Percentiles rank a stretch among this genome's conserved stretches.
phyloP scores from a whole-genome alignment of 2,888 invertebrate species.

The Dryocosmus kuriphilus region DNA sequence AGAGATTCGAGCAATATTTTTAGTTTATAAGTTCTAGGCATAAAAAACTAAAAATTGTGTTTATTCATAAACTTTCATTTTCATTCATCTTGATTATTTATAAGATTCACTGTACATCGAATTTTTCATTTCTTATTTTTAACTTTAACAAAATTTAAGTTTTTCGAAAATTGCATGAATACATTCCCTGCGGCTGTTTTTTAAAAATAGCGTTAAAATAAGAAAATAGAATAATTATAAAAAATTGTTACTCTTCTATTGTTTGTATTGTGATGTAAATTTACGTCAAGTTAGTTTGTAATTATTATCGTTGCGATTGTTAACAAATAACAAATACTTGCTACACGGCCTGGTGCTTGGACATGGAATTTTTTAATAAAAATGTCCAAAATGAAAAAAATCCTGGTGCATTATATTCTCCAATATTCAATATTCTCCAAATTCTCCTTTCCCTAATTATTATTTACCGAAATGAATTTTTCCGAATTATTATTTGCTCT shows the following conservation, averaged over 20 bases:
- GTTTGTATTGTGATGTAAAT: background rate
- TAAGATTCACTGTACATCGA: constrained; percentile 35
- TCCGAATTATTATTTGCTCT: too few relatives aligned
- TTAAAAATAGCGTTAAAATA: too few relatives aligned
- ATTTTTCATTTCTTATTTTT: constrained; percentile 22
- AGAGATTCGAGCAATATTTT: background rate
- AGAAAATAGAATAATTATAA: constrained; percentile 14
- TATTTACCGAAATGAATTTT: too few relatives aligned
- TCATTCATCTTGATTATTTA: constrained; percentile 33
- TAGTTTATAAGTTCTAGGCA: background rate
- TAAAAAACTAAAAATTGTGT: background rate
- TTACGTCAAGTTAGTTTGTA: background rate
- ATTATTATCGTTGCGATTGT: background rate
- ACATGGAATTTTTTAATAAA: background rate
- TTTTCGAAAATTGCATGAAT: constrained; percentile 18
- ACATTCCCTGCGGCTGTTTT: constrained; percentile 37
- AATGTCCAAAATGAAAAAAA: background rate
- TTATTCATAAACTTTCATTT: constrained; percentile 1
- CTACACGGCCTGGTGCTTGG: background rate
- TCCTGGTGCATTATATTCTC: background rate
- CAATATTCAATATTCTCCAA: too few relatives aligned
- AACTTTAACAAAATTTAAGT: constrained; percentile 5
- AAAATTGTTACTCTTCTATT: constrained; percentile 14
- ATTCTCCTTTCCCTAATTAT: too few relatives aligned
- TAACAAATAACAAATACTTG: background rate